Percentiles rank a stretch among this genome's conserved stretches.
These are phyloP conservation scores for Drosophila longiperda DNA, from an alignment of 2,888 invertebrate genomes.

Conservation along the genomic window DNA sequence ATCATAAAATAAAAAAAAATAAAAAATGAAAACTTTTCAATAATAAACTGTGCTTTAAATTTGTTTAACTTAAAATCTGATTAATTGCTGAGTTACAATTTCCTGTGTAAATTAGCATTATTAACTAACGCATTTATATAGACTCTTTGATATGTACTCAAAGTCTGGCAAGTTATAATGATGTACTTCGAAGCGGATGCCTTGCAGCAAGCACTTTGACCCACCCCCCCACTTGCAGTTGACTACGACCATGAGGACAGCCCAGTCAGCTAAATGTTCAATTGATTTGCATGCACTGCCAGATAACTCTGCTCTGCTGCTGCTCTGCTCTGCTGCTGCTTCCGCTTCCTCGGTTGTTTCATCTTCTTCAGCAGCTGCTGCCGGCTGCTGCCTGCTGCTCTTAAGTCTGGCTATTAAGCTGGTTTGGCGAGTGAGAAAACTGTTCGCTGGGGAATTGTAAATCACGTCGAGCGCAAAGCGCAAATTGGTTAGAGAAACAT, in stretches of 20 bases:
- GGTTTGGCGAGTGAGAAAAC: slow-evolving; percentile 49
- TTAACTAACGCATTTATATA: not conserved
- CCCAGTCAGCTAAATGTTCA: slow-evolving; percentile 62
- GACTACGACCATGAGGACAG: slow-evolving; percentile 8
- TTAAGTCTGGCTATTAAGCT: slow-evolving; percentile 46
- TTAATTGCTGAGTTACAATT: not conserved
- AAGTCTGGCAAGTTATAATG: not conserved
- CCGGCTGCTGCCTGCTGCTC: not conserved
- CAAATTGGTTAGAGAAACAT: slow-evolving; percentile 72
- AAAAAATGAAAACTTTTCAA: too few relatives aligned
- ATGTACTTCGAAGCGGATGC: not conserved
- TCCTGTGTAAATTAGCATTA: not conserved
- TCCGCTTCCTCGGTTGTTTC: slow-evolving; percentile 6
- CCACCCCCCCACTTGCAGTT: not conserved
- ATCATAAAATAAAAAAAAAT: too few relatives aligned
- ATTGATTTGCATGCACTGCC: slow-evolving; percentile 71
- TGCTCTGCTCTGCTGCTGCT: slow-evolving; percentile 16
- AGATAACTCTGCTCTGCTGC: slow-evolving; percentile 19
- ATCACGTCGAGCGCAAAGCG: slow-evolving; percentile 71
- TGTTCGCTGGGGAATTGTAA: slow-evolving; percentile 75
- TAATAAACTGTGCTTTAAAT: not conserved
- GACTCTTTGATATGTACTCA: not conserved
- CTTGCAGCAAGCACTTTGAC: not conserved
- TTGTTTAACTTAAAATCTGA: not conserved
- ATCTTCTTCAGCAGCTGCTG: slow-evolving; percentile 16